Conservation (phyloP, 2,113 vertebrate genomes). For the Platysteira castanea region DNA sequence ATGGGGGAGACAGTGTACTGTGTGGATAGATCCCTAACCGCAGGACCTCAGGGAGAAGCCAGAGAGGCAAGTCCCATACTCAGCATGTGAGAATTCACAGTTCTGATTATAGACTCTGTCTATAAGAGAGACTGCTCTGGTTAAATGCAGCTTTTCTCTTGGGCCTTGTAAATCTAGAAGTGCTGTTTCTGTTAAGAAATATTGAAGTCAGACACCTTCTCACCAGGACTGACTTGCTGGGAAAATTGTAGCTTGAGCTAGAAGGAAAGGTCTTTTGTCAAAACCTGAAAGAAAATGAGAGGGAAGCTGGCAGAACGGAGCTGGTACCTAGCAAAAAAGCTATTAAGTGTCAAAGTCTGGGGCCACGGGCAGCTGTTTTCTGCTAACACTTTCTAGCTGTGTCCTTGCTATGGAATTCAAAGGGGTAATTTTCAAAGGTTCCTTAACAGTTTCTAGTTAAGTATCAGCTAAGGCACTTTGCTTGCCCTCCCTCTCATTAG, state of each 20-base stretch:
- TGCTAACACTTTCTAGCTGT: conserved; percentile 12
- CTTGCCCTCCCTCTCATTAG: background rate
- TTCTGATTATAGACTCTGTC: background rate
- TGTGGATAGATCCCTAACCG: background rate
- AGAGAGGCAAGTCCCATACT: background rate
- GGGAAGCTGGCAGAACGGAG: background rate
- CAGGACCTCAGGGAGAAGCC: background rate
- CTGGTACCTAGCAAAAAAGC: background rate
- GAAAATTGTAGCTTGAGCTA: background rate
- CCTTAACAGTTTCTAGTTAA: background rate
- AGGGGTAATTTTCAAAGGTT: background rate
- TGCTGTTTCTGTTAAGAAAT: conserved; percentile 29
- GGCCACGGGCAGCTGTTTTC: background rate
- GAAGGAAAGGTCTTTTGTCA: background rate
- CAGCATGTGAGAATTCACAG: background rate
- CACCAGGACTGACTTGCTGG: background rate
- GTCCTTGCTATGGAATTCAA: background rate
- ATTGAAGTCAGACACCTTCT: conserved; percentile 22
- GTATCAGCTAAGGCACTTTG: background rate
- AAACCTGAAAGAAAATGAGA: conserved; percentile 4
- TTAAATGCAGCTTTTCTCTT: background rate
- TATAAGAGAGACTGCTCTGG: background rate
- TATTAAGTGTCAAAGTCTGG: background rate
- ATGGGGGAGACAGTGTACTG: background rate
- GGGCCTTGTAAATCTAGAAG: conserved; percentile 25